Evolutionary conservation across 2,113 vertebrate species (phyloP).

Genomic region (Notarius lentiginosus): DNA sequence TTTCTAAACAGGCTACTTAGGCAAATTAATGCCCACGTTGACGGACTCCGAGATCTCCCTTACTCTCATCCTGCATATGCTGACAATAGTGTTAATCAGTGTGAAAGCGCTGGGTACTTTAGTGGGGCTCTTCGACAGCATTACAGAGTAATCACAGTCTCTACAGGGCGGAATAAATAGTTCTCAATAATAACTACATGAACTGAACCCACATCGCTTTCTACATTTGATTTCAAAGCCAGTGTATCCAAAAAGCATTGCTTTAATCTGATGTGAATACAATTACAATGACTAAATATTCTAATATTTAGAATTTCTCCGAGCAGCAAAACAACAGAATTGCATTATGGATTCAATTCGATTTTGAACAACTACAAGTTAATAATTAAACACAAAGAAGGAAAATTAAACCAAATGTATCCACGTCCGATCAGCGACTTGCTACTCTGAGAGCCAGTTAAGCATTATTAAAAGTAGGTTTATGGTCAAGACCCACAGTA

Average conservation of each 20-base stretch:
- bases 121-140: constrained; percentile 51
- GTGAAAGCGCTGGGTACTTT: constrained; percentile 56
- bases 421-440: neutral
- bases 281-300: neutral
- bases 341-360: neutral
- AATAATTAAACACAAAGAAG: neutral
- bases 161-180: constrained; percentile 45
- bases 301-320: neutral
- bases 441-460: neutral
- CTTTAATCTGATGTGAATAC: too few species aligned
- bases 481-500: neutral
- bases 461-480: neutral
- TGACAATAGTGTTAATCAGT: constrained; percentile 55
- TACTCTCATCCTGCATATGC: constrained; percentile 43
- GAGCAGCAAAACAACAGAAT: neutral
- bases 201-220: neutral
- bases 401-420: neutral
- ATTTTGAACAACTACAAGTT: neutral
- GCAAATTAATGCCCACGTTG: constrained; percentile 7
- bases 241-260: neutral
- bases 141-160: constrained; percentile 54
- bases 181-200: constrained; percentile 42
- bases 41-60: constrained; percentile 4
- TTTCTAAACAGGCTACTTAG: constrained; percentile 3
- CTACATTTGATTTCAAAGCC: neutral